phyloP scores from a whole-genome alignment of 2,113 vertebrate species.

The Etheostoma cragini region DNA sequence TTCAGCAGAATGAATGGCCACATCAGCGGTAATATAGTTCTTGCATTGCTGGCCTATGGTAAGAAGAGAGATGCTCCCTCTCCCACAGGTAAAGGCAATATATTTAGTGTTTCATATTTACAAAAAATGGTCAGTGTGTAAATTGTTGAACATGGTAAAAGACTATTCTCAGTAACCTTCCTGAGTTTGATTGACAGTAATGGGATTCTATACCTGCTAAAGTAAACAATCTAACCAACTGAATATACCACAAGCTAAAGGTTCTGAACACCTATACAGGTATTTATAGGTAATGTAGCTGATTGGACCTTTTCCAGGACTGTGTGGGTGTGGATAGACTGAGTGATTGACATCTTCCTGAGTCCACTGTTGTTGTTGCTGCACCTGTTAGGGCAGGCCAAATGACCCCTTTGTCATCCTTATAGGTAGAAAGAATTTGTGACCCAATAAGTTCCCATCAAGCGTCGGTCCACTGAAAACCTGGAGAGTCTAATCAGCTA shows the following conservation, averaged over 20 bases:
- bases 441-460: too few relatives aligned
- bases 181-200: constrained; percentile 73
- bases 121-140: constrained; percentile 60
- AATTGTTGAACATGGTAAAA: constrained; percentile 45
- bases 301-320: too few relatives aligned
- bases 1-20: constrained; percentile 54
- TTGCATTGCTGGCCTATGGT: constrained; percentile 58
- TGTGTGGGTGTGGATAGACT: too few relatives aligned
- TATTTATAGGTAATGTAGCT: too few relatives aligned
- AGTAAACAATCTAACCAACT: constrained; percentile 55
- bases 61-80: constrained; percentile 27
- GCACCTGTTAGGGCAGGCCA: too few relatives aligned
- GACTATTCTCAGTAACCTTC: constrained; percentile 76
- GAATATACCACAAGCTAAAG: constrained; percentile 29
- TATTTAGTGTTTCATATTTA: constrained; percentile 75
- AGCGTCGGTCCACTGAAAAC: too few relatives aligned
- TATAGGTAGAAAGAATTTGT: too few relatives aligned
- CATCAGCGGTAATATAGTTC: constrained; percentile 45
- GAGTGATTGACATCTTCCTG: too few relatives aligned
- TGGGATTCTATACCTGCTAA: constrained; percentile 61
- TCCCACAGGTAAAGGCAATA: constrained; percentile 50
- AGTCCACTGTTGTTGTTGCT: too few relatives aligned
- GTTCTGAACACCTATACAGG: too few relatives aligned
- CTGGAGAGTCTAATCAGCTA: too few relatives aligned
- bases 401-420: too few relatives aligned